phyloP scores from a whole-genome alignment of 2,113 vertebrate genomes.

The Pituophis catenifer region DNA sequence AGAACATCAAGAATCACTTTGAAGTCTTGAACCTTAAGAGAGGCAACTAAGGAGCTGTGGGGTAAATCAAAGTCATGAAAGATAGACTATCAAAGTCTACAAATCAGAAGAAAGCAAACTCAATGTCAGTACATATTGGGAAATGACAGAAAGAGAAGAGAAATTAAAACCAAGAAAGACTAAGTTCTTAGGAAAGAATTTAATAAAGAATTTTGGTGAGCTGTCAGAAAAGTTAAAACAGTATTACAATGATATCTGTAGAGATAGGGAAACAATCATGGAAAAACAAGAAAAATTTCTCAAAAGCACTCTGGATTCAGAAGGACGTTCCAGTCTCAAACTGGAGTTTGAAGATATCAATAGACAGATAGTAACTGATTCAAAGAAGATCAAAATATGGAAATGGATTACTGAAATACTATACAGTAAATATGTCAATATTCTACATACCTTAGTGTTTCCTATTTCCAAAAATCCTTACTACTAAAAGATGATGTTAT shows the following conservation, averaged over 20 bases:
- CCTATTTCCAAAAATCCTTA: not conserved
- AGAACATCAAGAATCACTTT: not conserved
- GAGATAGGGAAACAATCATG: not conserved
- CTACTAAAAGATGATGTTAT: not conserved
- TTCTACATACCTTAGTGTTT: not conserved
- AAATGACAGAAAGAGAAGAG: not conserved
- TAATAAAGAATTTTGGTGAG: not conserved
- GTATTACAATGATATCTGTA: not conserved
- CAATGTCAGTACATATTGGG: not conserved
- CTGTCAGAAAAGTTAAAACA: not conserved
- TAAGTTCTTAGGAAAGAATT: not conserved
- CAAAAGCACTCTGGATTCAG: not conserved
- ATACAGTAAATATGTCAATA: not conserved
- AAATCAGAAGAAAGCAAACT: not conserved
- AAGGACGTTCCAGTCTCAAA: not conserved
- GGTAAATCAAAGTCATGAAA: not conserved
- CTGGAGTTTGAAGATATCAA: not conserved
- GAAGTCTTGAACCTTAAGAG: not conserved
- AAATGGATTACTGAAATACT: not conserved
- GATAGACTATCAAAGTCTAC: not conserved
- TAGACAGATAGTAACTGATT: not conserved
- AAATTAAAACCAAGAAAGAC: not conserved
- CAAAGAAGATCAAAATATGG: not conserved
- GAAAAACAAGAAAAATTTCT: not conserved
- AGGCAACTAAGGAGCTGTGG: not conserved